Percentiles rank a stretch among this genome's conserved stretches.
Evolutionary conservation across 2,888 invertebrate genomes (phyloP).

Genomic region (Euplexia lucipara): DNA sequence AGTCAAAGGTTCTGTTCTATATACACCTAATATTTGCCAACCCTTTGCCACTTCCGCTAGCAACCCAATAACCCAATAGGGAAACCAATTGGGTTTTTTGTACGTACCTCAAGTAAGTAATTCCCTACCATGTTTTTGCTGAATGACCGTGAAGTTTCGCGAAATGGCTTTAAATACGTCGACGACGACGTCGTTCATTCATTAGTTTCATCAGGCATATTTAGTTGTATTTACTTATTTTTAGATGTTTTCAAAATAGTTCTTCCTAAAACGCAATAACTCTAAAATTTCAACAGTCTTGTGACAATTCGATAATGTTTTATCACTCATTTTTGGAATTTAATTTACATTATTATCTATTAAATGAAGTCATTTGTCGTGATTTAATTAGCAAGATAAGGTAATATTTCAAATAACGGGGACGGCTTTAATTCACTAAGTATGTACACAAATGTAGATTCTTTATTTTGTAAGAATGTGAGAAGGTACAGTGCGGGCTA

Average conservation of each 20-base stretch:
- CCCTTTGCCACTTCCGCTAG: too few relatives aligned
- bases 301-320: slow-evolving; percentile 37
- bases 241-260: not conserved
- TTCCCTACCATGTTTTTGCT: not conserved
- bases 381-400: slow-evolving; percentile 64
- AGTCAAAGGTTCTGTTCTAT: too few relatives aligned
- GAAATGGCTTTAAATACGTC: not conserved
- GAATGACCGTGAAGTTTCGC: not conserved
- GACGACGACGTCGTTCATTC: not conserved
- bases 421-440: not conserved
- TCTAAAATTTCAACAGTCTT: not conserved
- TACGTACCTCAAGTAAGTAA: too few relatives aligned
- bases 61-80: too few relatives aligned
- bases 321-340: slow-evolving; percentile 28
- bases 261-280: slow-evolving; percentile 6
- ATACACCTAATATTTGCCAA: too few relatives aligned
- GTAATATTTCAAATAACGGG: slow-evolving; percentile 9
- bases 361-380: slow-evolving; percentile 46
- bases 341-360: slow-evolving; percentile 47
- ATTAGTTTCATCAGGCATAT: not conserved
- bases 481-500: too few relatives aligned
- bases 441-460: not conserved
- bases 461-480: too few relatives aligned
- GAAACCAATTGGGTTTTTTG: too few relatives aligned
- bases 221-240: too few relatives aligned